Conservation (phyloP, 2,797 vertebrate species). For the Chrosomus eos region DNA sequence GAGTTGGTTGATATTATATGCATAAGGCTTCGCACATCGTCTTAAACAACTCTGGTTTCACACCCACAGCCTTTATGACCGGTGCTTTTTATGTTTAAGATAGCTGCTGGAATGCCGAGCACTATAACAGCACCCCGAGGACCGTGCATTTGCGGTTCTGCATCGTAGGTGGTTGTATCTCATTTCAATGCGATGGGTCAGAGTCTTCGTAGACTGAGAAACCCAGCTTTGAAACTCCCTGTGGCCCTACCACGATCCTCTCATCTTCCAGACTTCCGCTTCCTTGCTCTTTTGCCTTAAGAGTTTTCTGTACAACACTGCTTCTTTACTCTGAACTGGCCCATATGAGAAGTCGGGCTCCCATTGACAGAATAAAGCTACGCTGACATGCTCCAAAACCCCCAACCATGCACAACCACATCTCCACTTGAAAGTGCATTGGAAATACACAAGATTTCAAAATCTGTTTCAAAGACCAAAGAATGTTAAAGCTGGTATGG, state of each 20-base stretch:
- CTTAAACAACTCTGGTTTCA: constrained; percentile 68
- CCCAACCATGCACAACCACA: constrained; percentile 33
- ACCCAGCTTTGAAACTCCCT: constrained; percentile 13
- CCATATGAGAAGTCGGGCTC: constrained; percentile 20
- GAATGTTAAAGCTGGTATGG: constrained; percentile 27
- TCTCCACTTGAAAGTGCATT: constrained; percentile 55
- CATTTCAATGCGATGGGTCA: constrained; percentile 22
- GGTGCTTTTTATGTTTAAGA: constrained; percentile 49
- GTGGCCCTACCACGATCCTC: background rate
- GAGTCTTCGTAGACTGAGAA: constrained; percentile 10
- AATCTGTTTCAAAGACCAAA: constrained; percentile 38
- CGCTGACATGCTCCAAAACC: constrained; percentile 42
- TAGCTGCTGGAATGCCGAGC: constrained; percentile 35
- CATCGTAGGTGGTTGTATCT: constrained; percentile 41
- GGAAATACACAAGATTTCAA: constrained; percentile 40
- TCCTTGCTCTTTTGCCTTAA: constrained; percentile 38
- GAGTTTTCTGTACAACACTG: constrained; percentile 34
- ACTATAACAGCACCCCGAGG: constrained; percentile 37
- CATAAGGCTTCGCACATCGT: constrained; percentile 66
- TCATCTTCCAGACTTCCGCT: constrained; percentile 34
- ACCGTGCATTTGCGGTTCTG: constrained; percentile 39
- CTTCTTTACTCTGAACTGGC: constrained; percentile 21
- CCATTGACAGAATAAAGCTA: constrained; percentile 45
- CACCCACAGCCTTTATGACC: constrained; percentile 57
- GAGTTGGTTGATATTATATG: constrained; percentile 68